Evolutionary conservation across 2,888 invertebrate species (phyloP).

Genomic region (Sylvicola fuscatus): DNA sequence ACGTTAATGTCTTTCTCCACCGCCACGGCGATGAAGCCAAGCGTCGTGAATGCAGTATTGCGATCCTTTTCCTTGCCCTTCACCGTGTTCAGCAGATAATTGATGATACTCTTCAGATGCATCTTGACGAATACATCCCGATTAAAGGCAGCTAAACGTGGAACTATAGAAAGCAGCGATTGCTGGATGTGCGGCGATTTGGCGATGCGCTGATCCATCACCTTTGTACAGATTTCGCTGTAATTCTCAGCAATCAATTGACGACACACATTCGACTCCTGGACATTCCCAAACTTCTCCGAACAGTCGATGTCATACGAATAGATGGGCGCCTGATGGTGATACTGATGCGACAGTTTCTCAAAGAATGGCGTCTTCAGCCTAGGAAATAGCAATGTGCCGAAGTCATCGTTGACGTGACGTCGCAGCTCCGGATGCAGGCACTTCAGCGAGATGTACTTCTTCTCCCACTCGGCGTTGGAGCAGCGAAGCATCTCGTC

Average conservation of each 20-base stretch:
- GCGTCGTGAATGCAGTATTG: constrained; percentile 70
- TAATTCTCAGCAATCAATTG: constrained; percentile 66
- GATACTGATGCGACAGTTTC: constrained; percentile 13
- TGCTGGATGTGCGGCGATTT: constrained; percentile 70
- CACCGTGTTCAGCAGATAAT: constrained; percentile 53
- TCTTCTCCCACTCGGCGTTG: constrained; percentile 70
- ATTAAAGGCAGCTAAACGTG: constrained; percentile 85
- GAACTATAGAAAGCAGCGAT: constrained; percentile 66
- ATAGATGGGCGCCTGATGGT: neutral
- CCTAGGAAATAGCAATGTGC: constrained; percentile 23
- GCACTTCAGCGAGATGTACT: constrained; percentile 51
- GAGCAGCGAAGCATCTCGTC: constrained; percentile 86
- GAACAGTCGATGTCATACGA: constrained; percentile 7
- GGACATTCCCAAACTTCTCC: constrained; percentile 29
- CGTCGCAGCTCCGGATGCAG: constrained; percentile 21
- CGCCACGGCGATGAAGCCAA: constrained; percentile 80
- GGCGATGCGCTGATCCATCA: constrained; percentile 55
- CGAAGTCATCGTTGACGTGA: constrained; percentile 19
- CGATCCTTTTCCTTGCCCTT: constrained; percentile 69
- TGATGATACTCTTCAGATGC: constrained; percentile 53
- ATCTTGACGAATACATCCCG: constrained; percentile 55
- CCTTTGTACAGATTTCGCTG: constrained; percentile 52
- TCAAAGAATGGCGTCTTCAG: constrained; percentile 27
- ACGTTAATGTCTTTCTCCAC: constrained; percentile 61
- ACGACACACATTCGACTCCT: constrained; percentile 74